Evolutionary conservation across 2,797 vertebrate species (phyloP), one percentile per base, ranked within the genome.

Genomic region (Xiphorhynchus erythropygius): DNA sequence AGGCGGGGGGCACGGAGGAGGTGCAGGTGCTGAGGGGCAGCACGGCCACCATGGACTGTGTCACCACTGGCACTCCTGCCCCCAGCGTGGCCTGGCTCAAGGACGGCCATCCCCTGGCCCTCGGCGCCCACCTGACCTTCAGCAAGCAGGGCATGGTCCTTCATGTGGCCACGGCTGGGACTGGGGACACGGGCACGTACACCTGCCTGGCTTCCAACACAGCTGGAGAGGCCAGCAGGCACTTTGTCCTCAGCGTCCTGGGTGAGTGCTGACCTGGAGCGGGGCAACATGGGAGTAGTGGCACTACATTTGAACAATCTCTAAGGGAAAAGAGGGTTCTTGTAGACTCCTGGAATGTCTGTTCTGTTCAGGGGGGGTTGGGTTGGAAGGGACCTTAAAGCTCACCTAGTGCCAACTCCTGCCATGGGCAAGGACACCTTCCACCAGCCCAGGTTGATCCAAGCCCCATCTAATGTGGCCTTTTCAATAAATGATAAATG

Each of bases 221-320:
- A 1, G 99, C 99, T 1, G 99, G 99, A 32, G 98, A 99, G 81
- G 97, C 97, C 64, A 99, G 98, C 85, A 99, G 99, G 44, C 98
- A 99, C 96, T 99, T 99, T 69, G 90, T 95, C 75, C 97, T 99
- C 15, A 99, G 98, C 94, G 99, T 99, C 41, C 96, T 99, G 55
- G 98, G 99, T 99, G 97, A 96, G 98, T 91, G n/a, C 32, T 78
- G 46, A 30, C 19, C 30, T 41, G 41, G 21, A 18, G 7, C 10
- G 28, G 13, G 18, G 21, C 32, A 62, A 35, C 77, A 22, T 55
- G 13, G 0, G 4, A 67, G 49, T 24, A 33, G 33, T 9, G 25
- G 27, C 9, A 13, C 2, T 32, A 5, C 53, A 19, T 25, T n/a
- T 42, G 3, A 28, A 56, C 75, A 7, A 13, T 25, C 11, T 64